Evolutionary conservation across 30 jellyfish, hydroid and myxozoan species (phyloP).

Genomic region (Hydra vulgaris): DNA sequence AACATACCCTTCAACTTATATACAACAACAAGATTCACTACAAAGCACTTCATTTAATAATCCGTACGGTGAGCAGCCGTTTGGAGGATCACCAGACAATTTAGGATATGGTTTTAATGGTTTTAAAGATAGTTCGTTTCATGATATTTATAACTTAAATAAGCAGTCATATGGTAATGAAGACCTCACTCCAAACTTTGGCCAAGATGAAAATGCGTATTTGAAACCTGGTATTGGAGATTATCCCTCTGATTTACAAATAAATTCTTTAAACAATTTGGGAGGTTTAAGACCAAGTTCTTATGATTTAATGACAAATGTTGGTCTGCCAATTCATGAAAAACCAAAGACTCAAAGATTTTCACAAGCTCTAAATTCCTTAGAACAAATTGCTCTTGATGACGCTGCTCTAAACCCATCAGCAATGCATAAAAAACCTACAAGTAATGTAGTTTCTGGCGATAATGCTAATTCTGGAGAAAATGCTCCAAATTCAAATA

Average conservation of each 20-base stretch:
- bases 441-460: not conserved
- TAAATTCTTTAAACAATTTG: constrained; percentile 3
- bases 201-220: constrained; percentile 23
- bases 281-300: not conserved
- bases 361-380: constrained; percentile 8
- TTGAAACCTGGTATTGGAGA: constrained; percentile 37
- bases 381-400: constrained; percentile 16
- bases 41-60: not conserved
- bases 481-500: too few relatives aligned
- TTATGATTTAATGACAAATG: constrained; percentile 2
- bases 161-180: constrained; percentile 10
- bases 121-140: constrained; percentile 1
- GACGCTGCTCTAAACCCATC: constrained; percentile 29
- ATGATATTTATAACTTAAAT: not conserved
- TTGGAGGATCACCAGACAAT: constrained; percentile 6
- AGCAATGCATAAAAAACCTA: not conserved
- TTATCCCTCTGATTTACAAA: constrained; percentile 31
- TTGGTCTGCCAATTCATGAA: constrained; percentile 12
- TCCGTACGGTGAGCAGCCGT: constrained; percentile 7
- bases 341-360: not conserved
- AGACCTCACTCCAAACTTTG: constrained; percentile 6
- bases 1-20: not conserved
- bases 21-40: not conserved
- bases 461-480: not conserved
- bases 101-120: constrained; percentile 1